Percentiles rank a stretch among this genome's conserved stretches.
phyloP scores from a whole-genome alignment of 2,113 vertebrate genomes.

The Catagonus wagneri region DNA sequence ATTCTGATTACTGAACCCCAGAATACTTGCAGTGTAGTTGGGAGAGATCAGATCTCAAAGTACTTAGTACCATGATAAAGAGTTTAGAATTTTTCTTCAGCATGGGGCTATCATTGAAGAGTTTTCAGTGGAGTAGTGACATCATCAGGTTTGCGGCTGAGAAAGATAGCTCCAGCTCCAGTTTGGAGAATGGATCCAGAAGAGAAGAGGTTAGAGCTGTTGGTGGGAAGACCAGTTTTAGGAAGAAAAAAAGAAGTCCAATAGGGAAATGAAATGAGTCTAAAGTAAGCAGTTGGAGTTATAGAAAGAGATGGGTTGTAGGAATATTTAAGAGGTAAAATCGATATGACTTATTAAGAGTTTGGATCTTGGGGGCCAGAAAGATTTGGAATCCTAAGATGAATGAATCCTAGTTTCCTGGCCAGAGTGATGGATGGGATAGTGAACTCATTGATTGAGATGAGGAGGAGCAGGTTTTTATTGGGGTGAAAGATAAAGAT shows the following conservation, averaged over 20 bases:
- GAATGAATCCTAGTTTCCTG: neutral
- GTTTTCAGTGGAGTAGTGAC: neutral
- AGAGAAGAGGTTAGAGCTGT: neutral
- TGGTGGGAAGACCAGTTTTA: neutral
- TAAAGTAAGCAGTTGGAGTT: neutral
- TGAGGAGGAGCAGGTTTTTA: neutral
- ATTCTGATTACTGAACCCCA: neutral
- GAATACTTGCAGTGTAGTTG: neutral
- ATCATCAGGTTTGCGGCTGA: constrained; percentile 28
- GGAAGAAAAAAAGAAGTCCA: neutral
- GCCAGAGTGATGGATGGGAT: neutral
- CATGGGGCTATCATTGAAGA: neutral
- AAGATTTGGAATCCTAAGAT: neutral
- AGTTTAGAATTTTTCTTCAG: constrained; percentile 2
- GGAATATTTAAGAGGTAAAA: neutral
- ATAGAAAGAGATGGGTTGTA: neutral
- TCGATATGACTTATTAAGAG: neutral
- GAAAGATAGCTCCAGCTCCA: neutral
- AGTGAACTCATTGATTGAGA: neutral
- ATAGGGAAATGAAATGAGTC: neutral
- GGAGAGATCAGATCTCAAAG: neutral
- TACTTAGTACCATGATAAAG: neutral
- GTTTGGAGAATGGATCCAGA: neutral
- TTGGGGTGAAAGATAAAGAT: neutral
- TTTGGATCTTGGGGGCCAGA: neutral